Base-by-base conservation (phyloP, 2,113 vertebrate genomes). In the Paradoxurus hermaphroditus region DNA sequence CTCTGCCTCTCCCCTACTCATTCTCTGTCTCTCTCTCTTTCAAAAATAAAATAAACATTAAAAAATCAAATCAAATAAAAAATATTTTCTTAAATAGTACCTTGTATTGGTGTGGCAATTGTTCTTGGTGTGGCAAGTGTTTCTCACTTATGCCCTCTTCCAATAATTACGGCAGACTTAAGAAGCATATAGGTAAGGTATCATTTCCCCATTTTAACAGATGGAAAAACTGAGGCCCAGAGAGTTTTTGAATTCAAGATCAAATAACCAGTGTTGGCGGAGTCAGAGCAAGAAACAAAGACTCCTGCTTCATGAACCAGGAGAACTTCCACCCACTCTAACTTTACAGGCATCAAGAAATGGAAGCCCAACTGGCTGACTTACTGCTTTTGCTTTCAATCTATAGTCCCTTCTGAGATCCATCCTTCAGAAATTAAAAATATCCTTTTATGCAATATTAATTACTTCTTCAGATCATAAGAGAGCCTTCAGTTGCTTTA, bases 391-490 rank as follows among this genome's bases (percentile, higher is more conserved):
- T 94, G 46, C 25, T 87, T 94, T 95, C 36, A 85, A 15, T 51
- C 63, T 75, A 39, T 84, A 88, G 36, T 94, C 41, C 31, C 49
- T 81, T 86, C 65, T 85, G 18, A 96, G 23, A 34, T 49, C 14
- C 91, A 73, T 49, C 16, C 63, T 95, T 90, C 82, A 94, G 88
- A 92, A 70, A 86, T 90, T 63, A 36, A 27, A 86, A 86, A 34
- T 5, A 91, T 15, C 10, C 7, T 93, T 96, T 91, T 85, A 96
- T 95, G 18, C 49, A 97, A 86, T 79, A 91, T 82, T 96, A 95
- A 93, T 96, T 97, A 91, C 92, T 93, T 97, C 56, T 97, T 95
- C 41, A 89, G 83, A 56, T 94, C 59, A 92, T 62, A 41, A 86
- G 70, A 86, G 39, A 89, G 53, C 1, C 31, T 79, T 81, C 34